Conservation (phyloP, 2,113 vertebrate species). For the Cryptomyrus ogoouensis region DNA sequence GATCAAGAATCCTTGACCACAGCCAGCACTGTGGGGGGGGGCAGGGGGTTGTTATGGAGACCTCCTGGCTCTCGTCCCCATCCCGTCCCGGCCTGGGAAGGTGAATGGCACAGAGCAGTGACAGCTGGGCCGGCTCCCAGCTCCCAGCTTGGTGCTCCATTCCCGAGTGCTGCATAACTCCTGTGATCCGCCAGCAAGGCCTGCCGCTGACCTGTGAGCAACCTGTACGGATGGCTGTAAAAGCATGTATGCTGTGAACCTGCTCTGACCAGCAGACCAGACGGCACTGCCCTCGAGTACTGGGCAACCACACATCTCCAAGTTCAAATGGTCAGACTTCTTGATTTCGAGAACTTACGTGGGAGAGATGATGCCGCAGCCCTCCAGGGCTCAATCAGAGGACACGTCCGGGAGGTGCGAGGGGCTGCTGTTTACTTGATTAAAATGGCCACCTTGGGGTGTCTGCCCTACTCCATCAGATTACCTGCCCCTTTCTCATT, state of each 20-base stretch:
- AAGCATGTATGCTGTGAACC: neutral
- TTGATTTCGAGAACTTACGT: neutral
- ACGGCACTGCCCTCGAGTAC: neutral
- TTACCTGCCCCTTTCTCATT: neutral
- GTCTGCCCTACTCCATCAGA: neutral
- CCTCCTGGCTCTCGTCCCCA: neutral
- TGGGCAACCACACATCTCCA: neutral
- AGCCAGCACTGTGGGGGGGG: neutral
- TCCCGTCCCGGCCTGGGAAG: neutral
- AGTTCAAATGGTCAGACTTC: neutral
- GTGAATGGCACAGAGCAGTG: slow-evolving; percentile 6
- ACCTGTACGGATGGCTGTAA: neutral
- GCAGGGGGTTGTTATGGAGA: neutral
- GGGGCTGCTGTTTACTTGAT: slow-evolving; percentile 15
- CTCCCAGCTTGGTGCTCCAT: neutral
- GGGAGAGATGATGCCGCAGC: neutral
- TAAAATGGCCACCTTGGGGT: neutral
- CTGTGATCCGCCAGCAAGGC: neutral
- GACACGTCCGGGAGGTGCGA: neutral
- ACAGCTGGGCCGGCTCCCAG: neutral
- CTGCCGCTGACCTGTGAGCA: neutral
- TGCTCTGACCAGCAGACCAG: neutral
- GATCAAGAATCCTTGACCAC: neutral
- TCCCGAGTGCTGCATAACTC: neutral
- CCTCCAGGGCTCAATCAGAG: neutral